Percentiles rank a stretch among this genome's conserved stretches.
phyloP scores from a whole-genome alignment of 1,140 invertebrate genomes.

The Oedothorax gibbosus region DNA sequence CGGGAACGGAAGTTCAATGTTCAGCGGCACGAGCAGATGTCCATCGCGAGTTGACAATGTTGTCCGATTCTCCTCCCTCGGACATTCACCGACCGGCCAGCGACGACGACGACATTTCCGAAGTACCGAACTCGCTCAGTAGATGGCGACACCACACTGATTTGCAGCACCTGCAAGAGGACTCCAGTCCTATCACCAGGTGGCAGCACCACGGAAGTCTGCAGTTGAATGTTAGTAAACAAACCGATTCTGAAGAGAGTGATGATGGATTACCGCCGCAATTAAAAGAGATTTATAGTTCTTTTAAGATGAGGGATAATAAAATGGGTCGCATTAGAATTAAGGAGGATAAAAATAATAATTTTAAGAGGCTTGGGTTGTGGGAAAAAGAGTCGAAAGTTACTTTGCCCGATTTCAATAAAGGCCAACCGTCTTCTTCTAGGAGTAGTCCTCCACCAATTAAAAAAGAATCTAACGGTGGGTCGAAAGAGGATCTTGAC shows the following conservation, averaged over 20 bases:
- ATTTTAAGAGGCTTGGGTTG: slow-evolving; percentile 52
- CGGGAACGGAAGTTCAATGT: slow-evolving; percentile 45
- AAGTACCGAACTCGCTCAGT: slow-evolving; percentile 42
- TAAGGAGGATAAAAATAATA: slow-evolving; percentile 52
- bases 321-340: slow-evolving; percentile 51
- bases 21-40: slow-evolving; percentile 41
- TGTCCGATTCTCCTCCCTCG: slow-evolving; percentile 6
- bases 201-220: slow-evolving; percentile 51
- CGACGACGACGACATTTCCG: slow-evolving; percentile 30
- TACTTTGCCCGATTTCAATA: slow-evolving; percentile 48
- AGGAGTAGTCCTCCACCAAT: not conserved
- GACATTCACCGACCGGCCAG: slow-evolving; percentile 27
- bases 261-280: slow-evolving; percentile 37
- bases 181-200: slow-evolving; percentile 48
- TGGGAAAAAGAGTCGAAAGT: slow-evolving; percentile 58
- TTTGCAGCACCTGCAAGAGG: slow-evolving; percentile 46
- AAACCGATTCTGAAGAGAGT: slow-evolving; percentile 15
- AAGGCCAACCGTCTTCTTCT: not conserved
- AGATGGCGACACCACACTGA: slow-evolving; percentile 55
- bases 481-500: slow-evolving; percentile 36
- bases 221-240: not conserved
- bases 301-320: slow-evolving; percentile 49
- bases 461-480: not conserved
- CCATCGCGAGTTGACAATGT: not conserved
- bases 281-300: slow-evolving; percentile 49